These are phyloP conservation scores for Colius striatus DNA, from an alignment of 2,113 vertebrate species.

Conservation along the genomic window DNA sequence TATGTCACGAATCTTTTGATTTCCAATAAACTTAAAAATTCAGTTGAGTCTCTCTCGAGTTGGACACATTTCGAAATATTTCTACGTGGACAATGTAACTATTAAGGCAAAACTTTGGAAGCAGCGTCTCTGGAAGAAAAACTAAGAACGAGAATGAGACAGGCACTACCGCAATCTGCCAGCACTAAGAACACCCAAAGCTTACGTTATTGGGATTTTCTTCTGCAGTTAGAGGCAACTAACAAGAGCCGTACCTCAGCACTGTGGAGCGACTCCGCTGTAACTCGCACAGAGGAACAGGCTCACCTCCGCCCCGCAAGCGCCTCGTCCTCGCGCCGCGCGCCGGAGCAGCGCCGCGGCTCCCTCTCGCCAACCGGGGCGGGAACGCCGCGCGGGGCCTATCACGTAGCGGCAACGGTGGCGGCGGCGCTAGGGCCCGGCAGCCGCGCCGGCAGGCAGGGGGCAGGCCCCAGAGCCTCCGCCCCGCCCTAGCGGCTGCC, in stretches of 20 bases:
- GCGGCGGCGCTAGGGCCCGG: not conserved
- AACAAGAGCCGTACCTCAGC: not conserved
- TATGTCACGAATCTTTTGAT: not conserved
- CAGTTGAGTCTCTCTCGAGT: not conserved
- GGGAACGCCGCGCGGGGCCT: fast-evolving
- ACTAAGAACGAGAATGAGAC: fast-evolving
- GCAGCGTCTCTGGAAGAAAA: not conserved
- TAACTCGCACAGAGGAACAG: fast-evolving
- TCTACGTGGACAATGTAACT: fast-evolving
- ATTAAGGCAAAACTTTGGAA: not conserved
- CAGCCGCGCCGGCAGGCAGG: fast-evolving
- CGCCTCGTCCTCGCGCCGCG: fast-evolving
- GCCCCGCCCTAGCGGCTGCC: not conserved
- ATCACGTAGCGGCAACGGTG: not conserved
- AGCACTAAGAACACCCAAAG: too few relatives aligned
- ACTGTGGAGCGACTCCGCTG: fast-evolving
- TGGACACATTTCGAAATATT: not conserved
- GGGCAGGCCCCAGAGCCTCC: fast-evolving
- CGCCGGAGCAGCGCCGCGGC: too few relatives aligned
- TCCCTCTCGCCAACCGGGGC: fast-evolving
- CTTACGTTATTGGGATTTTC: not conserved
- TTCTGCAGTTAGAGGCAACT: fast-evolving
- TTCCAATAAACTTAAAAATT: not conserved
- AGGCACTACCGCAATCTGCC: fast-evolving
- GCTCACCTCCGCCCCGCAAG: fast-evolving